Percentiles rank a stretch among this genome's conserved stretches.
Conservation (phyloP, 2,797 vertebrate genomes). For the Cryptoprocta ferox region DNA sequence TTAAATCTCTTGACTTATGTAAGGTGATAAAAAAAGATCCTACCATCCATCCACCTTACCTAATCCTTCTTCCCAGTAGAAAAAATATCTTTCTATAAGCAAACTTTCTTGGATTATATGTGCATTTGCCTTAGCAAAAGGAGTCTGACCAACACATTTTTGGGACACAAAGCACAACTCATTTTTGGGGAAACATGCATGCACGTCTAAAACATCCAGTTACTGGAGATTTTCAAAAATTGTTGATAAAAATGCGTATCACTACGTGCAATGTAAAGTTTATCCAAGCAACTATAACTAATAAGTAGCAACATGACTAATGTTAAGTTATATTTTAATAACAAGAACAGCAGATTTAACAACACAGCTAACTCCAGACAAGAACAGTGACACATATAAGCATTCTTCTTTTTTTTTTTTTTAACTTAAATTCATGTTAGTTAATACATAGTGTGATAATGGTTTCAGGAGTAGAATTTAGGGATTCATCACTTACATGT, state of each 20-base stretch:
- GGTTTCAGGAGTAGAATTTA: too few relatives aligned
- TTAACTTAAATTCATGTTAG: too few relatives aligned
- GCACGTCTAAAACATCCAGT: background rate
- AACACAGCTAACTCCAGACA: background rate
- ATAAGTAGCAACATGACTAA: background rate
- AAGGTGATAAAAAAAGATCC: background rate
- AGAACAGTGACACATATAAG: background rate
- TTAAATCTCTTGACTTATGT: background rate
- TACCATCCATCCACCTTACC: background rate
- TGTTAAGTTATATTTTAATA: background rate
- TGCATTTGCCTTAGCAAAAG: constrained; percentile 12
- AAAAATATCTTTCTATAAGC: background rate
- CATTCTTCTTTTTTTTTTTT: too few relatives aligned
- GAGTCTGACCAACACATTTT: background rate
- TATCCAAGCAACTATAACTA: background rate
- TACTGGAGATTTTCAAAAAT: background rate
- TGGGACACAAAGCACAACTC: background rate
- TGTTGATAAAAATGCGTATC: background rate
- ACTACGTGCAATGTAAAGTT: background rate
- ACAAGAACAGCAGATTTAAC: background rate
- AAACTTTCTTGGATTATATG: background rate
- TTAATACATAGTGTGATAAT: too few relatives aligned
- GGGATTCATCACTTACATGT: too few relatives aligned
- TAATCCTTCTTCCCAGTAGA: background rate
- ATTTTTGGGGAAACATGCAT: background rate